Evolutionary conservation across 2,888 invertebrate genomes (phyloP).

Genomic region (Entomobrya multifasciata): DNA sequence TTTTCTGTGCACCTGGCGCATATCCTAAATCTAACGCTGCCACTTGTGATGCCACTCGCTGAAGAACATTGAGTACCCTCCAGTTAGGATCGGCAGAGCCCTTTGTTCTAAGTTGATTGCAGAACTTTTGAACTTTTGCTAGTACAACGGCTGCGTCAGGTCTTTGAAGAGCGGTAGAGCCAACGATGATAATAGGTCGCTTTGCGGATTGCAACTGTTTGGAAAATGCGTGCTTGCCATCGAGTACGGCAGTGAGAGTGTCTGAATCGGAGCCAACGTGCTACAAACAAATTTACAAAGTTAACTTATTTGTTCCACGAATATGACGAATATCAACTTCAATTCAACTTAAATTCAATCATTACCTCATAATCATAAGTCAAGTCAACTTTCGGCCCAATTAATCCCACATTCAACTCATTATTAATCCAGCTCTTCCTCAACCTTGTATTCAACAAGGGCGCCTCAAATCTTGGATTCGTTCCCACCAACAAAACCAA

Average conservation of each 20-base stretch:
- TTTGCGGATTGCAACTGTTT: constrained; percentile 89
- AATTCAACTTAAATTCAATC: no score
- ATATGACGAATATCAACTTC: no score
- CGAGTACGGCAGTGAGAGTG: constrained; percentile 88
- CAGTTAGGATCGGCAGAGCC: constrained; percentile 83
- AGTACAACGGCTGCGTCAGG: constrained; percentile 90
- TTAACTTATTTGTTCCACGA: no score
- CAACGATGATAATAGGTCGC: constrained; percentile 94
- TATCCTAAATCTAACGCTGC: constrained; percentile 98
- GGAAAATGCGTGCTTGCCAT: constrained; percentile 87
- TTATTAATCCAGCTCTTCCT: constrained; percentile 97
- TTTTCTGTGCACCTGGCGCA: constrained; percentile 86
- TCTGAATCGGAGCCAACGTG: constrained; percentile 92
- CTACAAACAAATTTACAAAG: no score
- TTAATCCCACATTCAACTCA: constrained; percentile 90
- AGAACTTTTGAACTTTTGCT: constrained; percentile 88
- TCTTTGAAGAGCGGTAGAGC: constrained; percentile 90
- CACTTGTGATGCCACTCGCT: constrained; percentile 94
- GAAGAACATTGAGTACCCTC: constrained; percentile 95
- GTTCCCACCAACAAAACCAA: constrained; percentile 95
- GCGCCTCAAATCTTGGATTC: constrained; percentile 98
- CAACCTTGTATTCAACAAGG: constrained; percentile 96
- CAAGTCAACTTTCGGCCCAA: constrained; percentile 95
- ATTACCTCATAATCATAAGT: constrained; percentile 94
- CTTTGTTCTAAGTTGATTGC: constrained; percentile 81